A percentile compares a stretch with the other conserved stretches of the same genome.
These are phyloP conservation scores for Oncorhynchus masou DNA, from an alignment of 2,113 vertebrate species.

Conservation along the genomic window DNA sequence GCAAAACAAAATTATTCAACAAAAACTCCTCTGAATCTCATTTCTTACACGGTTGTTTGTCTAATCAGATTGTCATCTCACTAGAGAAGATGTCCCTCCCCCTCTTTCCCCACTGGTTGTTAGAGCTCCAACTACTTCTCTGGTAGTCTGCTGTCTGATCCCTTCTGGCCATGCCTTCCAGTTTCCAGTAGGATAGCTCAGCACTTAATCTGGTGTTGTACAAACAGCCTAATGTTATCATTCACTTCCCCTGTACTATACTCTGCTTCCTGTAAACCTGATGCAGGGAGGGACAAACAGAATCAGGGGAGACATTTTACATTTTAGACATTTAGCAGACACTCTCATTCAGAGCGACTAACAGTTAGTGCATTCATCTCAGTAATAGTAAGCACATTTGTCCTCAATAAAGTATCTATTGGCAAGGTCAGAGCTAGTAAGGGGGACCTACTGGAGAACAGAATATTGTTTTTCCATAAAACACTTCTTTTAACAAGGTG, in stretches of 20 bases:
- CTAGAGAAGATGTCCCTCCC: neutral
- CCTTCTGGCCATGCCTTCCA: too few species aligned
- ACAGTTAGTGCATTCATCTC: too few species aligned
- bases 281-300: neutral
- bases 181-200: too few species aligned
- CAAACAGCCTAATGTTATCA: constrained; percentile 41
- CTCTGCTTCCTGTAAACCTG: neutral
- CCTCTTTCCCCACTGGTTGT: neutral
- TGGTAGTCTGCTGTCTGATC: neutral
- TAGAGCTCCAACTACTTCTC: neutral
- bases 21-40: too few species aligned
- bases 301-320: neutral
- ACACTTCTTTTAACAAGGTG: too few species aligned
- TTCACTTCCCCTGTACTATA: constrained; percentile 36
- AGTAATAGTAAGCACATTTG: too few species aligned
- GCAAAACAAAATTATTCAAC: too few species aligned
- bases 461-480: too few species aligned
- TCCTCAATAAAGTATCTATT: too few species aligned
- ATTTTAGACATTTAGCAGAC: neutral
- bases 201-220: too few species aligned
- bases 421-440: neutral
- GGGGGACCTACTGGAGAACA: neutral
- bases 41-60: too few species aligned
- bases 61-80: too few species aligned
- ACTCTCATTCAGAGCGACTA: neutral